Evolutionary conservation across 1,140 invertebrate genomes (phyloP), one percentile per base, ranked within the genome.

Genomic region (Carcinoscorpius rotundicauda): DNA sequence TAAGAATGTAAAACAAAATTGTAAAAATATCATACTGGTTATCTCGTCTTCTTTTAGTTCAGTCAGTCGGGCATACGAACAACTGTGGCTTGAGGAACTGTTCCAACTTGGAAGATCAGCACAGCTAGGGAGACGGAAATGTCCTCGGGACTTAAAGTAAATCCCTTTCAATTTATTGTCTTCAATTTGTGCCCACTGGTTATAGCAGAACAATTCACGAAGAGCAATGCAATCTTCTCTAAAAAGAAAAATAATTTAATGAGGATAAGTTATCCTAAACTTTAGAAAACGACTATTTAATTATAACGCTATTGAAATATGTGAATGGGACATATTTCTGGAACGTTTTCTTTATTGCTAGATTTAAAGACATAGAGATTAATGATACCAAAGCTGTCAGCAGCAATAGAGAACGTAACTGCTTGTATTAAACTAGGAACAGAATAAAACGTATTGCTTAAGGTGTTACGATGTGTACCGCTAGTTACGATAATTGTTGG

Each of bases 161-260:
- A 90, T 84, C 6, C 85, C 84, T 62, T 85, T 80, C 66, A 85
- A 82, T 74, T 92, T 93, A 75, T 92, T 91, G 71, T 91, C 89
- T 78, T 94, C 89, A 64, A 96, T 86, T 53, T 91, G 76, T 11
- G 88, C 85, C 93, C 93, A 96, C 73, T 95, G 88, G 72, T 88
- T 89, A 75, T 91, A 93, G 78, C 93, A 97, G 77, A 95, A 91
- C 69, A 91, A 82, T 73, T 90, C 84, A 73, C 86, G 85, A 5
- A 94, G 87, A 51, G 91, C 93, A 72, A 91, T 84, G 74, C 94
- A 97, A 75, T 95, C 93, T 82, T 97, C 92, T 71, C 89, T 91
- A 51, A 3, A 59, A 60, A 29, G 5, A 10, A 8, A 55, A 8
- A 6, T 55, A n/a, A 8, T 6, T 11, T 29, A 4, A 57, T 57